phyloP scores from a whole-genome alignment of 2,888 invertebrate species.

The Eristalinus aeneus region DNA sequence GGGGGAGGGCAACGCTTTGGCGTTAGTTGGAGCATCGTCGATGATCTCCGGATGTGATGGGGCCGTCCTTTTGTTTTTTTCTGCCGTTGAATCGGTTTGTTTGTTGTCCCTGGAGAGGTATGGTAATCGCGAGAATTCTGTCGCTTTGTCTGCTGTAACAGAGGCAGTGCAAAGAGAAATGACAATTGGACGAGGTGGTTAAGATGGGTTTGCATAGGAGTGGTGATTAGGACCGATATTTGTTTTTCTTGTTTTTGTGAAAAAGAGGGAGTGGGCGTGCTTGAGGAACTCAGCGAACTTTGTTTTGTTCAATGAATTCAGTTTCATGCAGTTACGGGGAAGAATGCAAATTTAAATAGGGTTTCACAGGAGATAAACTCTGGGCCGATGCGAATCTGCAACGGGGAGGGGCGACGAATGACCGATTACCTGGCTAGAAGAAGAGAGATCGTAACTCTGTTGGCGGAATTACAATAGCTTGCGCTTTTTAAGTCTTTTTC shows the following conservation, averaged over 20 bases:
- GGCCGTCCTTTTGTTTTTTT: neutral
- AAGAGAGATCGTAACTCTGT: no score
- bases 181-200: neutral
- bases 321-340: no score
- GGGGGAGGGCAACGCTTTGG: neutral
- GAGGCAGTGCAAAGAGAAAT: neutral
- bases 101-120: neutral
- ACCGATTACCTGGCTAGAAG: no score
- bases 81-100: neutral
- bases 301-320: no score
- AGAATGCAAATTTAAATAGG: no score
- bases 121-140: neutral
- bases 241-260: neutral
- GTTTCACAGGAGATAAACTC: no score
- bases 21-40: neutral
- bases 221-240: neutral
- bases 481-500: no score
- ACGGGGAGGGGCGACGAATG: no score
- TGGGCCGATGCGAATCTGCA: no score
- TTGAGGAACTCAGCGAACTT: no score
- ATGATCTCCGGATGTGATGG: neutral
- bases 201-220: neutral
- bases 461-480: no score
- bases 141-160: neutral
- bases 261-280: neutral